These are phyloP conservation scores for Melanotaenia trifasciata DNA, from an alignment of 2,797 vertebrate genomes.

Conservation along the genomic window DNA sequence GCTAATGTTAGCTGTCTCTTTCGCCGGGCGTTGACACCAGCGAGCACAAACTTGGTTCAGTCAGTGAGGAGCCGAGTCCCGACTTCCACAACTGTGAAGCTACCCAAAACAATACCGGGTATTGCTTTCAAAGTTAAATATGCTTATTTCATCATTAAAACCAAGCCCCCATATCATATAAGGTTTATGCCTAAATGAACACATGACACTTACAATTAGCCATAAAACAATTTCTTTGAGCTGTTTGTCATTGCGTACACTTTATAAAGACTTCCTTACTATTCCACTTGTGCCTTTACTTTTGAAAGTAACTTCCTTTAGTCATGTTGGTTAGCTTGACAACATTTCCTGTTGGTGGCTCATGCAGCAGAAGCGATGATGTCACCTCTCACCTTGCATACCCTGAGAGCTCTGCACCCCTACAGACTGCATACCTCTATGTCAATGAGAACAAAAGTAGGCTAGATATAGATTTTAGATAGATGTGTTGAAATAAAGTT, in stretches of 20 bases:
- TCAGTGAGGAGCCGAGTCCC: conserved; percentile 24
- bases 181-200: rapidly evolving
- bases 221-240: rapidly evolving
- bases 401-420: neutral
- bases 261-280: neutral
- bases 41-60: conserved; percentile 66
- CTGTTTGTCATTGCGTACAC: neutral
- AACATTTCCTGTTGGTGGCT: neutral
- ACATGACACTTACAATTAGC: neutral
- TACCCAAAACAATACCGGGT: conserved; percentile 2
- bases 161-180: rapidly evolving
- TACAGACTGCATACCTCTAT: neutral
- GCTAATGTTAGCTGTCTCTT: conserved; percentile 52
- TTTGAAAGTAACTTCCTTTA: conserved; percentile 15
- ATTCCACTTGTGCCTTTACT: conserved; percentile 30
- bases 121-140: conserved; percentile 44
- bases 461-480: neutral
- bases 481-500: neutral
- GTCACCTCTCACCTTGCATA: conserved; percentile 55
- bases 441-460: neutral
- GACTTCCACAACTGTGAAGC: conserved; percentile 38
- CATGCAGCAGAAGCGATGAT: conserved; percentile 59
- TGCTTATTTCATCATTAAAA: rapidly evolving
- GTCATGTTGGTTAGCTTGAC: conserved; percentile 13
- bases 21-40: conserved; percentile 84